Evolutionary conservation across 2,888 invertebrate species (phyloP).

Genomic region (Rhingia campestris): DNA sequence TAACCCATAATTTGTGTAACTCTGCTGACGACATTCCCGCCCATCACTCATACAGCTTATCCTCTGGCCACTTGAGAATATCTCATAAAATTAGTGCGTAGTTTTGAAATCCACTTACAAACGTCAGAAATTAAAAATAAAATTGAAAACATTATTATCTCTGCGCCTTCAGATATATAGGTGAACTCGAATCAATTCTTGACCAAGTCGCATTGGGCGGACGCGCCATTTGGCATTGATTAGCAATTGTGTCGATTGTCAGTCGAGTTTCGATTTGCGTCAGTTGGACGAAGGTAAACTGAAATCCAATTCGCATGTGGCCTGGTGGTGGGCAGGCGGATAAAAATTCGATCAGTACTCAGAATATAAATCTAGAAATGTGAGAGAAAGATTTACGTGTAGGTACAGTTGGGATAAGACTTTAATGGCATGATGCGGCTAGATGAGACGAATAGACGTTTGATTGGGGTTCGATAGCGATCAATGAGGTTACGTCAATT

Average conservation of each 20-base stretch:
- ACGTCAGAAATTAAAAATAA: conserved; percentile 52
- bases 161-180: conserved; percentile 1
- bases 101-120: conserved; percentile 3
- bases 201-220: neutral
- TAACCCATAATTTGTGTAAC: too few species aligned
- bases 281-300: conserved; percentile 1
- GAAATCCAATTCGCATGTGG: neutral
- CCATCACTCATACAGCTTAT: conserved; percentile 32
- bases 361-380: conserved; percentile 23
- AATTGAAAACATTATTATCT: neutral
- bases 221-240: conserved; percentile 41
- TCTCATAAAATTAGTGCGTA: conserved; percentile 1
- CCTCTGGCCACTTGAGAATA: neutral
- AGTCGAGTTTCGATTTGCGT: conserved; percentile 39
- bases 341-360: conserved; percentile 9
- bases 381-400: conserved; percentile 1
- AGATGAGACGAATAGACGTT: conserved; percentile 4
- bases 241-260: conserved; percentile 52
- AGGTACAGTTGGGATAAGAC: neutral
- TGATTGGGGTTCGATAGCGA: conserved; percentile 14
- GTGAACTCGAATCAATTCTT: conserved; percentile 15
- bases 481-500: conserved; percentile 29
- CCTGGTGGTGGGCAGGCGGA: neutral
- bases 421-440: conserved; percentile 21
- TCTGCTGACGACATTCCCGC: neutral